phyloP scores from a whole-genome alignment of 2,888 invertebrate genomes.

The Melieria picta region DNA sequence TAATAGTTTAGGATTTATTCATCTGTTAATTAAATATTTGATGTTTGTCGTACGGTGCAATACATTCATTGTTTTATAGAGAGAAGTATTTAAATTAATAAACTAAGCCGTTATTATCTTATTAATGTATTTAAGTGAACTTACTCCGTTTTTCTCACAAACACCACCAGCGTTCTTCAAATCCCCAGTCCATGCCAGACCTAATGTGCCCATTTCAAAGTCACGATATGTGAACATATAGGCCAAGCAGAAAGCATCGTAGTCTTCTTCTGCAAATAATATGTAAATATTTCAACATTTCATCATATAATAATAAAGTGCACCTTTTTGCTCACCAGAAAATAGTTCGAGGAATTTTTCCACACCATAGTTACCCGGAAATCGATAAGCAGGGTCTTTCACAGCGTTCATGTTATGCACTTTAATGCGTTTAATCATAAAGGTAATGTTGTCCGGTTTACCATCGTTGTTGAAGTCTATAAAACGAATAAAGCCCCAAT shows the following conservation, averaged over 20 bases:
- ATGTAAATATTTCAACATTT: neutral
- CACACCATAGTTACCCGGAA: conserved; percentile 95
- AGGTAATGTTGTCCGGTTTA: conserved; percentile 90
- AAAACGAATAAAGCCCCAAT: neutral
- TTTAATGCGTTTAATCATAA: conserved; percentile 96
- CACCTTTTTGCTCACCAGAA: conserved; percentile 74
- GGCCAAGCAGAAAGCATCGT: conserved; percentile 97
- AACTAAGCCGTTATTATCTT: neutral
- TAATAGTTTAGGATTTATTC: no score
- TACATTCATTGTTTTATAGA: no score
- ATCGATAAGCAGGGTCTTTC: conserved; percentile 86
- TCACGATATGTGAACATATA: conserved; percentile 99
- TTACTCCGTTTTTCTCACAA: conserved; percentile 95
- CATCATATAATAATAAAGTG: no score
- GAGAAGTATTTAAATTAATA: neutral
- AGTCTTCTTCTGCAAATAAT: conserved; percentile 89
- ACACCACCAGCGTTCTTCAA: conserved; percentile 97
- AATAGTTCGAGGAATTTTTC: conserved; percentile 98
- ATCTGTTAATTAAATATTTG: no score
- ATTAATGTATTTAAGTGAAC: conserved; percentile 53
- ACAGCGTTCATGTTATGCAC: conserved; percentile 89
- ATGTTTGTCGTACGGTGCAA: no score
- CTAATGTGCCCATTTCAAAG: conserved; percentile 95
- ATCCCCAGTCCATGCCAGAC: conserved; percentile 98
- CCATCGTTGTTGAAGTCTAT: conserved; percentile 94